phyloP scores from a whole-genome alignment of 1,140 invertebrate genomes.

The Aphidius ervi region DNA sequence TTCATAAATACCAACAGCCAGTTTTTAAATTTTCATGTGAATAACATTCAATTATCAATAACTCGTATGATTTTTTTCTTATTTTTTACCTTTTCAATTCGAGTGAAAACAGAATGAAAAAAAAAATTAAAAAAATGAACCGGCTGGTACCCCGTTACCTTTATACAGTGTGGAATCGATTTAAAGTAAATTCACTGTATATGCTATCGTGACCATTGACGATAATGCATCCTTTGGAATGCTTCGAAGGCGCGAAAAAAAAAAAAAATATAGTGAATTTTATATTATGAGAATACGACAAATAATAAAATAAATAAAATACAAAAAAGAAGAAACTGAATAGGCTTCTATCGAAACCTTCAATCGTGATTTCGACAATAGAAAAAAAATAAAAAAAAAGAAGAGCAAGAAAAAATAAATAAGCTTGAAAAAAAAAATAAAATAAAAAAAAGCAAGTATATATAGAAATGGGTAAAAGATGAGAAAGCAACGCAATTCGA shows the following conservation, averaged over 20 bases:
- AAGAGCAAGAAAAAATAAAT: not conserved
- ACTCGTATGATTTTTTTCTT: constrained; percentile 1
- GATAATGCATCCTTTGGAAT: constrained; percentile 12
- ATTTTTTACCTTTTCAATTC: not conserved
- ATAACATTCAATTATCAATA: constrained; percentile 20
- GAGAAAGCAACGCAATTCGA: constrained; percentile 15
- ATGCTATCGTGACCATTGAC: constrained; percentile 17
- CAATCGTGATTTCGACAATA: not conserved
- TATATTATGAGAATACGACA: not conserved
- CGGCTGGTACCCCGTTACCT: not conserved
- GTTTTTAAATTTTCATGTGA: constrained; percentile 16
- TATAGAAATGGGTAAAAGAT: not conserved
- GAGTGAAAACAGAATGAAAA: too few species aligned
- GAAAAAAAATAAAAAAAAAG: not conserved
- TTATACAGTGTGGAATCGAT: constrained; percentile 12
- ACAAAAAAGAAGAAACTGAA: constrained; percentile 1
- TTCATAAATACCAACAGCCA: constrained; percentile 11
- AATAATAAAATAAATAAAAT: not conserved
- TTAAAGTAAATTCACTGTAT: constrained; percentile 18
- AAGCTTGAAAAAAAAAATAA: not conserved
- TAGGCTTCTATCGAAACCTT: not conserved
- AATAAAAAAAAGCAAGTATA: constrained; percentile 5
- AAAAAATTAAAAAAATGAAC: too few species aligned
- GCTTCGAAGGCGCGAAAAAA: not conserved
- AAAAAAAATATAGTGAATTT: constrained; percentile 5